Conservation (phyloP, 1,140 invertebrate genomes). For the Drosophila punjabiensis region DNA sequence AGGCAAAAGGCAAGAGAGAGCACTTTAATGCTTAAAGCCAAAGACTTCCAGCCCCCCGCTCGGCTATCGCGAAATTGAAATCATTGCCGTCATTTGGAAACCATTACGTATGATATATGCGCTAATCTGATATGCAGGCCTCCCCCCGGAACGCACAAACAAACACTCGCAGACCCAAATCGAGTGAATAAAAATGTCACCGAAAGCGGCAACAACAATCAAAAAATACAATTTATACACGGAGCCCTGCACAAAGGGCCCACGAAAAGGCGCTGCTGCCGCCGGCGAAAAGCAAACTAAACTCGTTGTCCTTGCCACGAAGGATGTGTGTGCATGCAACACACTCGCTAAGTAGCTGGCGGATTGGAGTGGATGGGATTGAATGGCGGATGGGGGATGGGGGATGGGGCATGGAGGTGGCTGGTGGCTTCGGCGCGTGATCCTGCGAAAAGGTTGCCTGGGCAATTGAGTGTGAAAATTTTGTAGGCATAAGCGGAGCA, state of each 20-base stretch:
- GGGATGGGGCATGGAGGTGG: constrained; percentile 13
- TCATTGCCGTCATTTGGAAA: constrained; percentile 80
- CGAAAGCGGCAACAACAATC: constrained; percentile 70
- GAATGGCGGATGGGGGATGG: background rate
- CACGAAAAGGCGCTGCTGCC: constrained; percentile 40
- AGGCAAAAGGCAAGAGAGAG: constrained; percentile 2
- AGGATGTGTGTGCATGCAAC: constrained; percentile 63
- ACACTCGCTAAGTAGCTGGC: constrained; percentile 76
- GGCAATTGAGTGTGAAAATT: constrained; percentile 84
- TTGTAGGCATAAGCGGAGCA: constrained; percentile 58
- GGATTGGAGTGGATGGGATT: constrained; percentile 28
- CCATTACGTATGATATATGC: constrained; percentile 81
- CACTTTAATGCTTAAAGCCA: constrained; percentile 50
- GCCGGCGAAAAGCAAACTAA: constrained; percentile 63
- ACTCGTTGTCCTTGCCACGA: constrained; percentile 46
- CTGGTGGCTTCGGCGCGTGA: constrained; percentile 62
- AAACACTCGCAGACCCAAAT: constrained; percentile 20
- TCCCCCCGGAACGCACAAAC: constrained; percentile 18
- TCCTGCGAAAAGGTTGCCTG: constrained; percentile 80
- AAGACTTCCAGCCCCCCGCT: background rate
- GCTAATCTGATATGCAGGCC: constrained; percentile 77
- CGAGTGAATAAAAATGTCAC: constrained; percentile 80
- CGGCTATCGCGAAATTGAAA: constrained; percentile 73
- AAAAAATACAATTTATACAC: constrained; percentile 74
- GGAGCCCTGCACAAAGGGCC: constrained; percentile 47